These are phyloP conservation scores for Lytechinus pictus DNA, from an alignment of 35 echinoderm and acorn worm species.

Conservation along the genomic window DNA sequence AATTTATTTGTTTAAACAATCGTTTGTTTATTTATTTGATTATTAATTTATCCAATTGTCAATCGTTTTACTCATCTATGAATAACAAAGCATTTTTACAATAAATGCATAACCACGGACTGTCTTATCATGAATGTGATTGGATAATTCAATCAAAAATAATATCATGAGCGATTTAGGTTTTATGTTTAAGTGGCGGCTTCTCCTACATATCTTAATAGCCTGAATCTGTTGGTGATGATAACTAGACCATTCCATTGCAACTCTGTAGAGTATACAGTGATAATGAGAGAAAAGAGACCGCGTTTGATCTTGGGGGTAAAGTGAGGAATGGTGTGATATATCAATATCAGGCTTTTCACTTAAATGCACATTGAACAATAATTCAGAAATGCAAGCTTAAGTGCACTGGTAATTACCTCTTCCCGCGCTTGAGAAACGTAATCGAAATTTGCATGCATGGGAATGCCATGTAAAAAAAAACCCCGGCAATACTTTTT, in stretches of 20 bases:
- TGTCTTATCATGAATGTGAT: no score
- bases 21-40: no score
- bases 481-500: background rate
- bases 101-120: no score
- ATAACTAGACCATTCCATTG: background rate
- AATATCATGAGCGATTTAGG: no score
- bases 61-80: no score
- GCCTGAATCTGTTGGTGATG: background rate
- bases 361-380: background rate
- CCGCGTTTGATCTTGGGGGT: background rate
- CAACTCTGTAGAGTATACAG: background rate
- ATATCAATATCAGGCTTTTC: background rate
- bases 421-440: background rate
- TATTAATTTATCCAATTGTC: no score
- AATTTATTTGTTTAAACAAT: no score
- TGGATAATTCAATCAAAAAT: no score
- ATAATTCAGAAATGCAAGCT: background rate
- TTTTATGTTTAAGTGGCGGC: no score
- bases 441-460: background rate
- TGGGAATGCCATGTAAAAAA: background rate
- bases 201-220: background rate
- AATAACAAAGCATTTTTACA: no score
- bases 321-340: background rate
- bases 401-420: background rate
- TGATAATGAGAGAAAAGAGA: background rate